phyloP scores from a whole-genome alignment of 2,113 vertebrate species.

The Callaeas wilsoni region DNA sequence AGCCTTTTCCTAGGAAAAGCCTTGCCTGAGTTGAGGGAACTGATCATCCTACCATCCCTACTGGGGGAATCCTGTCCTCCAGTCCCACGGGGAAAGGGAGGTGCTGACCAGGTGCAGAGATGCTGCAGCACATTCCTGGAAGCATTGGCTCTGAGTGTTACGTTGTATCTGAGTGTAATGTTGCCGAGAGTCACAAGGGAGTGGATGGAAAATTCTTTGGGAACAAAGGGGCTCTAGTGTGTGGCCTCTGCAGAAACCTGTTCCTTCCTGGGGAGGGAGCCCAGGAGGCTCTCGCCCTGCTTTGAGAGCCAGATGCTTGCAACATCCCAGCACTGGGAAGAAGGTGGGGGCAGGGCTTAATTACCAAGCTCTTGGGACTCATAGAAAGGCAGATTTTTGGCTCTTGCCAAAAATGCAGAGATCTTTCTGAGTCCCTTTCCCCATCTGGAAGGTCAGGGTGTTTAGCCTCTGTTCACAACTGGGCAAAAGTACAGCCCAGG shows the following conservation, averaged over 20 bases:
- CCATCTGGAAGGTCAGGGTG: not conserved
- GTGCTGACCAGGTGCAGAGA: not conserved
- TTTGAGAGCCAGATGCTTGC: not conserved
- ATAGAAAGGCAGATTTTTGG: not conserved
- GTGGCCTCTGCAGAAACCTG: not conserved
- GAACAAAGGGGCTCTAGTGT: not conserved
- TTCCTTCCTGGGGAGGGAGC: not conserved
- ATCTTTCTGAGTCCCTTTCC: fast-evolving
- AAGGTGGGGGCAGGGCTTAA: not conserved
- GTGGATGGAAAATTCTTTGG: not conserved
- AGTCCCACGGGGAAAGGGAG: not conserved
- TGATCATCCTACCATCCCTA: not conserved
- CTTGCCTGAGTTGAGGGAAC: not conserved
- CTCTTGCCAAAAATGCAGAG: not conserved
- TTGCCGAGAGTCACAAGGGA: not conserved
- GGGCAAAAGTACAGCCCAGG: not conserved
- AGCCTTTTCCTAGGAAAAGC: not conserved
- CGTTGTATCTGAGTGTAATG: not conserved
- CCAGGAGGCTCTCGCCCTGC: not conserved
- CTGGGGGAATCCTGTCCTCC: not conserved
- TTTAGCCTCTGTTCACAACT: not conserved
- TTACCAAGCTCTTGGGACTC: not conserved
- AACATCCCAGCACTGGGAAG: not conserved
- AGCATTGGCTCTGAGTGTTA: not conserved
- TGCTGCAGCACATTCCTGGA: not conserved